Base-by-base conservation (phyloP, 2,113 vertebrate species). In the Nycticryphes semicollaris region DNA sequence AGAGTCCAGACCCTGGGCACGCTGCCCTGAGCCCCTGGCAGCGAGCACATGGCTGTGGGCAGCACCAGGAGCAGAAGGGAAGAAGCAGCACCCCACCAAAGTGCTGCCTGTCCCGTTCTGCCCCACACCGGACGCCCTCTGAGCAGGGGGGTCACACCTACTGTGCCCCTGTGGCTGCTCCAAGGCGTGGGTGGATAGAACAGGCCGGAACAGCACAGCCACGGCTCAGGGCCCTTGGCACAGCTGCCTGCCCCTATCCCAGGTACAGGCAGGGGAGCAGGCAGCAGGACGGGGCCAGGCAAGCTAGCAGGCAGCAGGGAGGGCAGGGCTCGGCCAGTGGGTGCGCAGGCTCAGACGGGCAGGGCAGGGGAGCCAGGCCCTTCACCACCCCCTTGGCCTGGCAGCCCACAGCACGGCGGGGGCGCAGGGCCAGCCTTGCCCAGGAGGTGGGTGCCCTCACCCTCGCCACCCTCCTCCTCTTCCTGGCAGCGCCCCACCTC, bases 401-500 rank as follows among this genome's bases (percentile, higher is more conserved):
- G 79, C 56, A 78, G 57, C 73, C 85, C 51, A 17, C 67, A 59
- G 45, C 9, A 0, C 2, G 11, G 24, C 0, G 23, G 33, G 45
- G 88, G 73, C 12, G 22, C 51, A 8, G 47, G 74, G 12, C 45
- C n/a, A 8, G 41, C 90, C 54, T 88, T 84, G 67, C 89, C 84
- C 48, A 98, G 96, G 88, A 89, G 12, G 88, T 79, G 54, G 64
- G 75, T 27, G n/a, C 92, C 87, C 39, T 91, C 92, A 2, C 91
- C 93, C 57, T 96, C 92, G 0, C 85, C 92, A 0, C 47, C 47
- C 41, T 96, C 96, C 20, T 96, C 96, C 48, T 97, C 96, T 24
- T 97, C 96, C 10, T 51, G 69, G 57, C 95, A 95, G 41, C 97
- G 95, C 20, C 94, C 98, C 45, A 99, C 98, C 97, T 99, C 99